These are phyloP conservation scores for Papilio helenus DNA, from an alignment of 1,140 invertebrate species.

Conservation along the genomic window DNA sequence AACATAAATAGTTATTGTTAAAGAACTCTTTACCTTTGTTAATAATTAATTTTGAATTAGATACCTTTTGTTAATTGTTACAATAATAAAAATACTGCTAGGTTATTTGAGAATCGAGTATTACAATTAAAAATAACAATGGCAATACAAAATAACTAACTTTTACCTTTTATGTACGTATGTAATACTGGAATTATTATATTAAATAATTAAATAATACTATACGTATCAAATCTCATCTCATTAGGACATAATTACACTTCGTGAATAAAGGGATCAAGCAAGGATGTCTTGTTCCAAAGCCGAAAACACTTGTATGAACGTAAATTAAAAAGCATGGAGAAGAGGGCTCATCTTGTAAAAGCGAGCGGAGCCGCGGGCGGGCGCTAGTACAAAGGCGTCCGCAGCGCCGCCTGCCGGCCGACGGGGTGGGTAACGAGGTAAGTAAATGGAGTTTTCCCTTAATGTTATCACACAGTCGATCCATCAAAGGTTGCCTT, in stretches of 20 bases:
- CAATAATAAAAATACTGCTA: background rate
- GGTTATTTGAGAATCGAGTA: background rate
- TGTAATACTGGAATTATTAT: background rate
- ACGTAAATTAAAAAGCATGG: slow-evolving; percentile 10
- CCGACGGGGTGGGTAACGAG: slow-evolving; percentile 21
- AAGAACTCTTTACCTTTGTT: background rate
- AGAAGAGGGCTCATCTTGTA: slow-evolving; percentile 19
- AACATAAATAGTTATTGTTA: slow-evolving; percentile 30
- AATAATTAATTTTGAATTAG: background rate
- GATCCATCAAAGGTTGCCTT: slow-evolving; percentile 64
- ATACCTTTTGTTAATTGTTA: background rate
- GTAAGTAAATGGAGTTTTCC: slow-evolving; percentile 39
- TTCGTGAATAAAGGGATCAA: background rate
- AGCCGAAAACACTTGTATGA: slow-evolving; percentile 6
- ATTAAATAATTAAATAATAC: background rate
- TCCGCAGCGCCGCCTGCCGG: background rate
- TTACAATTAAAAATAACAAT: background rate
- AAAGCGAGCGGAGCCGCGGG: slow-evolving; percentile 6
- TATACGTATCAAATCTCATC: background rate
- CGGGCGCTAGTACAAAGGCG: slow-evolving; percentile 17
- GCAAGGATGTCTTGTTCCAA: background rate
- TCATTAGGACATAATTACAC: background rate
- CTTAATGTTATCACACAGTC: slow-evolving; percentile 51
- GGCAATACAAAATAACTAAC: background rate
- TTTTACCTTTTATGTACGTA: background rate